Base-by-base conservation (phyloP, 1,140 invertebrate species). In the Pomphorhynchus laevis region DNA sequence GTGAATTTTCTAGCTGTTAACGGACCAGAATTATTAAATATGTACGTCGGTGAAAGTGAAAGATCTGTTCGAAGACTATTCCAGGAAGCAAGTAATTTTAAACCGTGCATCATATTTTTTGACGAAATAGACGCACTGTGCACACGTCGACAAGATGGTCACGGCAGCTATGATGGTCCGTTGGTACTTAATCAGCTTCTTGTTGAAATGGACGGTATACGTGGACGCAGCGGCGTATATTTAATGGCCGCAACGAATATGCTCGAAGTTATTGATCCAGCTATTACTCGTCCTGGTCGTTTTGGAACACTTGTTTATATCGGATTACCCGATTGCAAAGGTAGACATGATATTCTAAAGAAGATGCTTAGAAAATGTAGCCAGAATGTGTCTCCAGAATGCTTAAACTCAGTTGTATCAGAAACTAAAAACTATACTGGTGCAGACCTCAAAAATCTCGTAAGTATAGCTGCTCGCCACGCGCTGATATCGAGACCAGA, bases 11-110 rank as follows among this genome's bases (percentile, higher is more conserved):
- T 93, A 46, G 79, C 75, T 12, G 76, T 93, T 9, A 91, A 89
- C 60, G 84, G 82, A 11, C 79, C 82, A 8, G 82, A 93, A 58
- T 56, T 93, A 20, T 58, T 93, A 18, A 89, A 80, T 50, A 93
- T 86, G 76, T 99, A 95, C 59, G 77, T 98, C 23, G 89, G 89
- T 45, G 89, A 98, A 58, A 93, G 80, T 62, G 89, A 99, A 58
- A 65, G 74, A 49, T 79, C 79, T 3, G 77, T 99, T 0, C 61
- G 89, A 25, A 70, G 77, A 18, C 75, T 80, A 49, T 98, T 99
- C 53, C 68, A 75, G 50, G 64, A 82, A 45, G 89, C 84, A 0
- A 58, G 72, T 32, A 84, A 86, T 57, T 89, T 80, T 1, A 65
- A 75, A 0, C 89, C 89, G 0, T 98, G 86, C 58, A 77, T 98